Base-by-base conservation (phyloP, 1,140 invertebrate species). In the Euura saliciscinereae region DNA sequence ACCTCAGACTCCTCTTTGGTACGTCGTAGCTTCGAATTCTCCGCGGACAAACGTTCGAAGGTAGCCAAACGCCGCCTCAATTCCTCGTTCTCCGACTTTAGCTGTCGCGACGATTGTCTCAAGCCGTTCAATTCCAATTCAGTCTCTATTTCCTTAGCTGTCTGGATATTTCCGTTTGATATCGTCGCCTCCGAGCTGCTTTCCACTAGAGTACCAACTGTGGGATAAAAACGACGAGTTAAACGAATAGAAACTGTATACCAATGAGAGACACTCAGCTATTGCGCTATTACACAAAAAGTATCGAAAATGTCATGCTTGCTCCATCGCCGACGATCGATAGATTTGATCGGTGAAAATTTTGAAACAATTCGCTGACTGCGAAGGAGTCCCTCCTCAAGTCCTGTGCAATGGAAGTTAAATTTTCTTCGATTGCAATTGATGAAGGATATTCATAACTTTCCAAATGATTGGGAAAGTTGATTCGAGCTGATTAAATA, bases 31-130 rank as follows among this genome's bases (percentile, higher is more conserved):
- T 81, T 85, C 71, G 90, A 87, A 82, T 92, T 93, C 73, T 90
- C 91, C 74, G 93, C 91, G 0, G 90, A 90, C 43, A 93, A 84
- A 69, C 89, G 86, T 80, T 93, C 92, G 43, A 92, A 84, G 45
- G 90, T 87, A 6, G 84, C 82, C 0, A 94, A 75, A 74, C 92
- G 88, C 73, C 90, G 85, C 64, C 87, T 88, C 64, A 93, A 81
- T 76, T 92, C 91, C 43, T 93, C 91, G 73, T 93, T 93, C 75
- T 93, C 92, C 4, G 84, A 79, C 75, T 88, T 88, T 71, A 92
- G 82, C 74, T 90, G 90, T 67, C 87, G 86, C 76, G 84, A 87
- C 0, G 85, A 84, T 79, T 89, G 84, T 80, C 88, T 86, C 74
- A 91, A 77, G 65, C 84, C 77, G n/a, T 85, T 82, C 45, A 90